Conservation (phyloP, 2,888 invertebrate species). For the Meliscaeva auricollis region DNA sequence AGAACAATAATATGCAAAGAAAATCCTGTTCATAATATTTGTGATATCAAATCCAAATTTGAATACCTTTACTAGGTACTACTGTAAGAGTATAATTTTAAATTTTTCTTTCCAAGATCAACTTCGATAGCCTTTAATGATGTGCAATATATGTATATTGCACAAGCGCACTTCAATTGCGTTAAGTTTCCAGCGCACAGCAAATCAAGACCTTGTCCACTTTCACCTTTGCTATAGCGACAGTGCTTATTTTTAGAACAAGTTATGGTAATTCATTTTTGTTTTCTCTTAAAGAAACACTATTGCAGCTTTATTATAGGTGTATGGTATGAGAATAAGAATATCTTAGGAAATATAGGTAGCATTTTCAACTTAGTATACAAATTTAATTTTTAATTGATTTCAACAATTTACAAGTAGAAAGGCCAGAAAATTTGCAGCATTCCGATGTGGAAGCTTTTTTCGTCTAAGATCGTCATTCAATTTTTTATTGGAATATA, state of each 20-base stretch:
- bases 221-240: constrained; percentile 37
- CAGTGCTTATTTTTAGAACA: constrained; percentile 34
- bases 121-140: constrained; percentile 17
- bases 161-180: constrained; percentile 4
- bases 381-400: background rate
- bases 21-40: too few species aligned
- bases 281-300: background rate
- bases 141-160: background rate
- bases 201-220: constrained; percentile 18
- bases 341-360: background rate
- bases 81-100: too few species aligned
- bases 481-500: background rate
- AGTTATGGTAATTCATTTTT: constrained; percentile 16
- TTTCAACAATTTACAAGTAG: background rate
- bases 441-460: background rate
- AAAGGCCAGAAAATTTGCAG: background rate
- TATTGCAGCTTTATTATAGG: background rate
- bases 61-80: too few species aligned
- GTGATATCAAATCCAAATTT: too few species aligned
- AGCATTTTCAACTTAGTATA: background rate
- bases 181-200: constrained; percentile 24
- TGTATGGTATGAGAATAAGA: background rate
- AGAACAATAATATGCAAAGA: too few species aligned
- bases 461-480: background rate
- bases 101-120: constrained; percentile 1